Percentiles rank a stretch among this genome's conserved stretches.
These are phyloP conservation scores for Phylloscopus collybita DNA, from an alignment of 2,797 vertebrate species.

Conservation along the genomic window DNA sequence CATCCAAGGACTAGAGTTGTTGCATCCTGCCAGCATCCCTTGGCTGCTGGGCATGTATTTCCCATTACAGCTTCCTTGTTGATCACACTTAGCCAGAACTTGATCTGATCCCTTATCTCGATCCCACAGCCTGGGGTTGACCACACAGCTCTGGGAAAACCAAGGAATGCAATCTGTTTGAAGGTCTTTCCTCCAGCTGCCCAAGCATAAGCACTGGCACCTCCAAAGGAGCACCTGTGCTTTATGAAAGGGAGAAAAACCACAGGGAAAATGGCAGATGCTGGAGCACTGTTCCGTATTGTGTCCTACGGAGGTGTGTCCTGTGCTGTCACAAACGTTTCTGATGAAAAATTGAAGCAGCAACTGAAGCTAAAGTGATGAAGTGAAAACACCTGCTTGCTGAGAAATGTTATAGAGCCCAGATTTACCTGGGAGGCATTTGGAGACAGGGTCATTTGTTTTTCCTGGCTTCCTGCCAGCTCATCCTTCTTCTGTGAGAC, in stretches of 20 bases:
- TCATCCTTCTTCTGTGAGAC: neutral
- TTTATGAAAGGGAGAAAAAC: neutral
- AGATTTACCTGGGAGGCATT: neutral
- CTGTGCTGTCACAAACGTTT: neutral
- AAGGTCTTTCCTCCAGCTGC: neutral
- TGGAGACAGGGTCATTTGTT: neutral
- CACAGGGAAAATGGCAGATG: neutral
- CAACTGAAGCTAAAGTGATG: slow-evolving; percentile 5
- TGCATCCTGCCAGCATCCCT: neutral
- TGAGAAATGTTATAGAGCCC: neutral
- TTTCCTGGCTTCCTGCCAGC: neutral
- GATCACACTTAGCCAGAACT: neutral
- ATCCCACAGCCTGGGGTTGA: neutral
- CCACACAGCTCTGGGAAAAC: neutral
- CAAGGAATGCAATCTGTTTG: neutral
- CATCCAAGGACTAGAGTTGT: neutral
- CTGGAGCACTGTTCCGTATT: neutral
- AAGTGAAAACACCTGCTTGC: neutral
- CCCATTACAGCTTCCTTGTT: neutral
- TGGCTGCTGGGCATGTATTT: neutral
- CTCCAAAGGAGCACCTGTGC: neutral
- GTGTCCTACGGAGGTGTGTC: neutral
- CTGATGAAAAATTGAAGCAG: slow-evolving; percentile 12
- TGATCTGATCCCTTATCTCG: neutral
- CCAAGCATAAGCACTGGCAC: neutral